Conservation (phyloP, 2,888 invertebrate genomes). For the Xanthostigma xanthostigma region DNA sequence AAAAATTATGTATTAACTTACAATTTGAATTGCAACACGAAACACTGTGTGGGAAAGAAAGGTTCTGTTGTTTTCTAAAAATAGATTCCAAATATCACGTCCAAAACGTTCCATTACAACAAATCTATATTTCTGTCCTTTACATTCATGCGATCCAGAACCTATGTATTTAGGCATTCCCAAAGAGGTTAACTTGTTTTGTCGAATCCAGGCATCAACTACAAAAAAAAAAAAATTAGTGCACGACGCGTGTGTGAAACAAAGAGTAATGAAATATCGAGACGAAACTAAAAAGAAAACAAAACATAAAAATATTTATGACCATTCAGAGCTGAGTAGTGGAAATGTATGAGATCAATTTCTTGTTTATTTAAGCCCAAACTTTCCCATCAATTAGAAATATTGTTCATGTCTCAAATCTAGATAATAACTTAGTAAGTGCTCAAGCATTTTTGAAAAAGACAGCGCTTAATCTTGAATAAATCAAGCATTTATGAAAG, state of each 20-base stretch:
- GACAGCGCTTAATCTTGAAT: too few species aligned
- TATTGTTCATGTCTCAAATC: too few species aligned
- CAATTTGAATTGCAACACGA: slow-evolving; percentile 71
- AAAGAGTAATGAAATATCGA: background rate
- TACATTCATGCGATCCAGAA: slow-evolving; percentile 66
- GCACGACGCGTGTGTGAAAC: slow-evolving; percentile 1
- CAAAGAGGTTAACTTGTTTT: slow-evolving; percentile 49
- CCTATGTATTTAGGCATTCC: slow-evolving; percentile 78
- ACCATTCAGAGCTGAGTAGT: too few species aligned
- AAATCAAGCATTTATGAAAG: too few species aligned
- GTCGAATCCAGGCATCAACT: slow-evolving; percentile 58
- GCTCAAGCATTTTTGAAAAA: too few species aligned
- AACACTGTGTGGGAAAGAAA: slow-evolving; percentile 64
- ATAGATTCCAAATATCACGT: slow-evolving; percentile 67
- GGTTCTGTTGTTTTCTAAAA: slow-evolving; percentile 44
- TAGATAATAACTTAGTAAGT: too few species aligned
- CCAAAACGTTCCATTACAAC: slow-evolving; percentile 82
- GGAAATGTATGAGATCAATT: too few species aligned
- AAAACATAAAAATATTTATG: too few species aligned
- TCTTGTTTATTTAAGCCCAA: too few species aligned
- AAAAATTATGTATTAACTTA: slow-evolving; percentile 26
- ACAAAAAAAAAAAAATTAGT: slow-evolving; percentile 23
- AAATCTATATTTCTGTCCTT: slow-evolving; percentile 71
- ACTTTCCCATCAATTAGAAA: too few species aligned
- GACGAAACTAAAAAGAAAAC: too few species aligned